Evolutionary conservation across 2,797 vertebrate species (phyloP), one percentile per base, ranked within the genome.

Genomic region (Rhabdomys pumilio): DNA sequence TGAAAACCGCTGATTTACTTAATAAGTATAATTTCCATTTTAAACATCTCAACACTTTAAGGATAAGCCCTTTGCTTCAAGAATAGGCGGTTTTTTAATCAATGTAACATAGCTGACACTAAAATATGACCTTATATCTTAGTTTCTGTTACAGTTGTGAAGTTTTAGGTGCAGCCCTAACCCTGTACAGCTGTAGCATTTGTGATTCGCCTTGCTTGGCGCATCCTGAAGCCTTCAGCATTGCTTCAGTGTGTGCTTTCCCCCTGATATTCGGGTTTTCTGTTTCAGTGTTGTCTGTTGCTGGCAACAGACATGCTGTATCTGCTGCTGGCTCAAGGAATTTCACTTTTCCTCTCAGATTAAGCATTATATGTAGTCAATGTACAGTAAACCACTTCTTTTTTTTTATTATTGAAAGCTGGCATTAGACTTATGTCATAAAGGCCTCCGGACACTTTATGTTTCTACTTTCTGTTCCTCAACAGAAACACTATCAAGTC

Each of bases 291-390:
- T 96, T 91, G 96, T 98, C 98, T 98, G 26, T 98, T 99, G 98
- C 98, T 13, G 98, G 98, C 98, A 98, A 98, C 90, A 97, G 98
- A 97, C 96, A 96, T 97, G 96, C 97, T 96, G 6, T 79, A 98
- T 97, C 97, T 98, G 98, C 98, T 98, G 98, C 97, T 98, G 98
- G 98, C 98, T 97, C 47, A 3, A 97, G 98, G 96, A 98, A 97
- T 96, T 97, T 97, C 76, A 77, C 90, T 95, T 95, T 96, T 96
- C 95, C 96, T 98, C 82, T 85, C 93, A 82, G 96, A 96, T 69
- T 93, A 97, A 97, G 80, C 96, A 63, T 97, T 97, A 72, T 98
- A 85, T 98, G 98, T 98, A 96, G 65, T 97, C 94, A 85, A 80
- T 98, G 92, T 94, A 95, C 93, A 97, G 93, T 96, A 89, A 97